Evolutionary conservation across 1,140 invertebrate genomes (phyloP), one percentile per base, ranked within the genome.

Genomic region (Pentalonia nigronervosa): DNA sequence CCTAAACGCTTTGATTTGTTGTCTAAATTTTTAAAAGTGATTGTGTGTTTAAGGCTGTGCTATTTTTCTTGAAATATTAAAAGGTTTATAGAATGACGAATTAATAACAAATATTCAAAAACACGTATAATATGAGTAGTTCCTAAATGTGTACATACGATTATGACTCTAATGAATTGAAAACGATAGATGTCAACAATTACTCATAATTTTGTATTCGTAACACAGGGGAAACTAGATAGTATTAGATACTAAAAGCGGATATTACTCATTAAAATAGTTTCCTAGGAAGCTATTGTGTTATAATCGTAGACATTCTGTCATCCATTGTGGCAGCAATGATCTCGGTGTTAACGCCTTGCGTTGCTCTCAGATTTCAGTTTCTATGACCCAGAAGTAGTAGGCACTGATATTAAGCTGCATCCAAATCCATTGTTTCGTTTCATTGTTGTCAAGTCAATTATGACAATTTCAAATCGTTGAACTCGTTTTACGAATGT

Each of bases 401-500:
- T 34, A 9, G 17, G 30, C 0, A 87, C 47, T 34, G 83, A 23
- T 84, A 48, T 87, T n/a, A 50, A 87, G 86, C 86, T 34, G n/a
- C 84, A 3, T 89, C 48, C 7, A 25, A 89, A 36, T 89, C 87
- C 48, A 89, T 89, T 89, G 87, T 89, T 89, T 89, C 47, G n/a
- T 36, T 36, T 34, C 34, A 89, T 89, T 89, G 87, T 89, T 89
- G 87, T 53, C 87, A 9, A 36, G 87, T 89, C 87, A 89, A 89
- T 89, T 53, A 87, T 48, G 86, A 89, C 87, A 89, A 53, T 89
- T 53, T 34, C 48, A 36, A 88, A 89, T 53, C 87, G 87, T 36
- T 89, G 87, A 89, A 53, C 47, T 53, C 87, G 47, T 89, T 89
- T 89, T 89, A 47, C 48, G 87, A 89, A 89, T 89, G 48, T 89